These are phyloP conservation scores for Arctocebus calabarensis DNA, from an alignment of 2,797 vertebrate species.

Conservation along the genomic window DNA sequence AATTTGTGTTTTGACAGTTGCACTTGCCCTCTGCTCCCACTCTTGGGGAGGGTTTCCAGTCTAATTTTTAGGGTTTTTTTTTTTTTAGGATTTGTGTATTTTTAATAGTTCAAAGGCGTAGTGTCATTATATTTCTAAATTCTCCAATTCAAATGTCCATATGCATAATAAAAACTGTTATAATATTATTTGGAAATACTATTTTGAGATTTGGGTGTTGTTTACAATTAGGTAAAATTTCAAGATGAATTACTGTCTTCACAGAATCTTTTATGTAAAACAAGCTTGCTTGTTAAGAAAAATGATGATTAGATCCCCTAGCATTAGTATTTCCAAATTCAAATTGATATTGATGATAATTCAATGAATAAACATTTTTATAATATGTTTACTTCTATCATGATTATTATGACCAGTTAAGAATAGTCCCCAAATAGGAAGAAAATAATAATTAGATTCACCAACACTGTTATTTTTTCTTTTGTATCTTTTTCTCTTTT, in stretches of 20 bases:
- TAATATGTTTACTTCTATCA: not conserved
- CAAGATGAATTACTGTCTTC: not conserved
- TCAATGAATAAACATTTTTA: not conserved
- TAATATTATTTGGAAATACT: constrained; percentile 4
- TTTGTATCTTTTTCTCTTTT: too few relatives aligned
- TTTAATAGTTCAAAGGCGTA: not conserved
- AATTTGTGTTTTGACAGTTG: not conserved
- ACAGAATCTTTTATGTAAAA: not conserved
- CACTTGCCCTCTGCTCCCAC: not conserved
- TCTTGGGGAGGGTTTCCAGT: not conserved
- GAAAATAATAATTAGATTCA: not conserved
- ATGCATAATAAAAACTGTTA: not conserved
- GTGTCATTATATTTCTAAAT: not conserved
- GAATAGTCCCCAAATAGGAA: not conserved
- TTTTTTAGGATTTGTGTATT: not conserved
- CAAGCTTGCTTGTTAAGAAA: not conserved
- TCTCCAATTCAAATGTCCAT: constrained; percentile 1
- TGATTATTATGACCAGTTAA: not conserved
- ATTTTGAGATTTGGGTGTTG: not conserved
- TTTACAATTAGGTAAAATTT: constrained; percentile 58
- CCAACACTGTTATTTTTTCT: not conserved
- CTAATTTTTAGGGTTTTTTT: not conserved
- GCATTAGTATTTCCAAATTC: not conserved
- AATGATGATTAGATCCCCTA: not conserved
- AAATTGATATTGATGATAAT: not conserved